Evolutionary conservation across 2,797 vertebrate species (phyloP), one percentile per base, ranked within the genome.

Genomic region (Brachyalestes nurse): DNA sequence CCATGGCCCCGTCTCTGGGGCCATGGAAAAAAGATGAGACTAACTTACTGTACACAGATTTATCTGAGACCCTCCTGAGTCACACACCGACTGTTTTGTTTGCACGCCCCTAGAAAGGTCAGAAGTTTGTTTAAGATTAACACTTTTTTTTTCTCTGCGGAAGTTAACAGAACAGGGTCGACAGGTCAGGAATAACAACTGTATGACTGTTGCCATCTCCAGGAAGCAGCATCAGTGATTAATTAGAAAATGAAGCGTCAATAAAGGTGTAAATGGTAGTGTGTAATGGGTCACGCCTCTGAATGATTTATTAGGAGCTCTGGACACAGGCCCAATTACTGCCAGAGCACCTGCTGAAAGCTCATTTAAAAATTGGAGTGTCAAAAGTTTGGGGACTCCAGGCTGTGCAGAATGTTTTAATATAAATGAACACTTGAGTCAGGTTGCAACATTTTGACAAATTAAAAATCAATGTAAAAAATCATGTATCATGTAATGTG

Each of bases 91-190:
- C 10, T 47, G 66, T 69, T 69, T 69, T 45, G 40, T 21, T 69
- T 69, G 66, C 66, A 69, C n/a, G 47, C 66, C 66, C 23, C 12
- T 13, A 67, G 65, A 45, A 2, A 69, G 66, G 66, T 69, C 66
- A 23, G 42, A 69, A 10, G 42, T 45, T 45, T 42, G 19, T n/a
- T 45, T n/a, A 69, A 69, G 42, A 42, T 47, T 12, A 23, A 40
- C 19, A 42, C 64, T n/a, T 21, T 40, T 34, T 34, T 34, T 38
- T 65, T 40, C 34, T 9, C 34, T 0, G 5, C 3, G 34, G 34
- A 65, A 17, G 28, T 62, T 23, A 60, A 23, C 23, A 34, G 25
- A 40, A 40, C 17, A 40, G 28, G 28, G 7, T 7, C 16, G 8
- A 16, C 34, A n/a, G 28, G 62, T 40, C 19, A 38, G 2, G 7